Conservation (phyloP, 2,888 invertebrate genomes). For the Mallateleia sp. region DNA sequence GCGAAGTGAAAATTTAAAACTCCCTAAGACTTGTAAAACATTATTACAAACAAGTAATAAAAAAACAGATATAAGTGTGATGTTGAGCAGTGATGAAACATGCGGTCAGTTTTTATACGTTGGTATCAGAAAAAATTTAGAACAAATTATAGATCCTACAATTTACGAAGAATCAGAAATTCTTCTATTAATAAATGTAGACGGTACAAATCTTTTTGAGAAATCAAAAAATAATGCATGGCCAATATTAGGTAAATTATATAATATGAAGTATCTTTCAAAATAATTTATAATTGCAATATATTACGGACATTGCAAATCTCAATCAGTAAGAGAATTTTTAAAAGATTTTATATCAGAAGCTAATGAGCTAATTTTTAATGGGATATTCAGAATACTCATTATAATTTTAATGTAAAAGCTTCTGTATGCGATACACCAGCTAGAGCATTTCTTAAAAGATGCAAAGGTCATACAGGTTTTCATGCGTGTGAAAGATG, state of each 20-base stretch:
- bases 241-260: constrained; percentile 26
- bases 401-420: constrained; percentile 2
- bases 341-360: constrained; percentile 5
- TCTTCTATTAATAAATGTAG: constrained; percentile 8
- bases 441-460: not conserved
- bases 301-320: constrained; percentile 13
- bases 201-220: constrained; percentile 1
- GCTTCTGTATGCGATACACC: too few species aligned
- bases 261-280: not conserved
- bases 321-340: constrained; percentile 9
- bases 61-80: not conserved
- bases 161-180: not conserved
- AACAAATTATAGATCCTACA: constrained; percentile 2
- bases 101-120: not conserved
- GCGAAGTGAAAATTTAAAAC: not conserved
- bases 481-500: constrained; percentile 16
- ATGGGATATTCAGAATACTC: constrained; percentile 8
- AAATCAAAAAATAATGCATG: constrained; percentile 4
- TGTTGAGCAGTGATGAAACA: not conserved
- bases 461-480: too few species aligned
- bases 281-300: not conserved
- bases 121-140: not conserved
- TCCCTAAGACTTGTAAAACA: not conserved
- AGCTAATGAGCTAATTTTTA: not conserved
- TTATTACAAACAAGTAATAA: not conserved